These are phyloP conservation scores for Aporophyla nigra DNA, from an alignment of 2,888 invertebrate genomes.

Conservation along the genomic window DNA sequence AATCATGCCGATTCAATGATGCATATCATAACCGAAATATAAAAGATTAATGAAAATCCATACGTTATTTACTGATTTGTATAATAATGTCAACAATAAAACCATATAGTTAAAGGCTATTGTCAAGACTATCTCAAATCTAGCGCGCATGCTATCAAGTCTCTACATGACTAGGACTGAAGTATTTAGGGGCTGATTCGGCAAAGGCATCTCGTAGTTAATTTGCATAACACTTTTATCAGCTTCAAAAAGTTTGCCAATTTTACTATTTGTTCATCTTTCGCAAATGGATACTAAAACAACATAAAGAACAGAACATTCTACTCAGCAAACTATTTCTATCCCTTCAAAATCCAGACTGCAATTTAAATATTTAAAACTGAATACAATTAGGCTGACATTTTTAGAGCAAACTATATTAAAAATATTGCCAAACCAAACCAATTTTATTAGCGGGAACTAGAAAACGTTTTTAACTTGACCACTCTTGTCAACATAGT, in stretches of 20 bases:
- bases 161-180: background rate
- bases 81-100: background rate
- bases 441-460: slow-evolving; percentile 46
- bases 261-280: background rate
- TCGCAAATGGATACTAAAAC: slow-evolving; percentile 17
- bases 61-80: no score
- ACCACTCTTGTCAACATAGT: slow-evolving; percentile 37
- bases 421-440: slow-evolving; percentile 44
- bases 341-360: slow-evolving; percentile 32
- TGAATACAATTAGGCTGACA: slow-evolving; percentile 42
- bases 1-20: background rate
- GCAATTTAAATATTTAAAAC: slow-evolving; percentile 60
- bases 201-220: background rate
- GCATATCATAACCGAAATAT: background rate
- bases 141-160: background rate
- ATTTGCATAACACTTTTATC: slow-evolving; percentile 11
- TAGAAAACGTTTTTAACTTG: slow-evolving; percentile 60
- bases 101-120: no score
- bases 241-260: background rate
- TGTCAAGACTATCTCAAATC: background rate
- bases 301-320: slow-evolving; percentile 22
- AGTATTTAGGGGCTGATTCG: background rate
- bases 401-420: slow-evolving; percentile 40
- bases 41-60: background rate
- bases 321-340: slow-evolving; percentile 29